These are phyloP conservation scores for Thamnaconus septentrionalis DNA, from an alignment of 2,113 vertebrate species.

Conservation along the genomic window DNA sequence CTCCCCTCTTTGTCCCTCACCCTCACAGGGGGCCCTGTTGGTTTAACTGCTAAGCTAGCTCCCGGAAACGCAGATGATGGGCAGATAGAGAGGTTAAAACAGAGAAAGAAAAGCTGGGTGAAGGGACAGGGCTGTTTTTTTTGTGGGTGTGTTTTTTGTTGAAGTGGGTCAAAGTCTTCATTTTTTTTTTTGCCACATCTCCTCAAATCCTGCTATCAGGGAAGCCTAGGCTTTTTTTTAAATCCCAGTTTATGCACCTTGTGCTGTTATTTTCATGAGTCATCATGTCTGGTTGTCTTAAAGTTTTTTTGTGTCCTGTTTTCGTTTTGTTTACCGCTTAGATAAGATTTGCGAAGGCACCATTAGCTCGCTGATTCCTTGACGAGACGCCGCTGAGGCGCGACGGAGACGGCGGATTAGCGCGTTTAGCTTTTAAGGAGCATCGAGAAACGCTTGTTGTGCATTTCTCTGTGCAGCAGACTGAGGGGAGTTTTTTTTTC, in stretches of 20 bases:
- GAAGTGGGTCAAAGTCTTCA: not conserved
- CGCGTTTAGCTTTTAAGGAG: conserved; percentile 70
- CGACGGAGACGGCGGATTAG: conserved; percentile 61
- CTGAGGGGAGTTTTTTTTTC: conserved; percentile 10
- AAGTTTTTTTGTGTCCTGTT: not conserved
- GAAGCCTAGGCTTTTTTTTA: no score
- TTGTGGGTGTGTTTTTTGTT: not conserved
- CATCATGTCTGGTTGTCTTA: conserved; percentile 43
- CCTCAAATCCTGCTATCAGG: no score
- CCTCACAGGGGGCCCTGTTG: conserved; percentile 74
- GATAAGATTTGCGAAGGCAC: conserved; percentile 59
- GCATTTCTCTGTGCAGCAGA: conserved; percentile 50
- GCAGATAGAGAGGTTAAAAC: conserved; percentile 68
- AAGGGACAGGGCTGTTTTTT: conserved; percentile 1
- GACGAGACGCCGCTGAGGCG: conserved; percentile 65
- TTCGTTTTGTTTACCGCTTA: conserved; percentile 46
- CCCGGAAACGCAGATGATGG: conserved; percentile 71
- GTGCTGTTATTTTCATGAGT: conserved; percentile 27
- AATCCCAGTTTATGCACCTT: conserved; percentile 19
- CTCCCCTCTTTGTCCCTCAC: conserved; percentile 66
- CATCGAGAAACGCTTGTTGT: conserved; percentile 60
- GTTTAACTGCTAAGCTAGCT: conserved; percentile 72
- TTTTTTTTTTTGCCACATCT: not conserved
- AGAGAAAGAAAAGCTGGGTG: conserved; percentile 40
- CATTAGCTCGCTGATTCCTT: conserved; percentile 69